Evolutionary conservation across 2,888 invertebrate genomes (phyloP).

Genomic region (Diaprepes abbreviatus): DNA sequence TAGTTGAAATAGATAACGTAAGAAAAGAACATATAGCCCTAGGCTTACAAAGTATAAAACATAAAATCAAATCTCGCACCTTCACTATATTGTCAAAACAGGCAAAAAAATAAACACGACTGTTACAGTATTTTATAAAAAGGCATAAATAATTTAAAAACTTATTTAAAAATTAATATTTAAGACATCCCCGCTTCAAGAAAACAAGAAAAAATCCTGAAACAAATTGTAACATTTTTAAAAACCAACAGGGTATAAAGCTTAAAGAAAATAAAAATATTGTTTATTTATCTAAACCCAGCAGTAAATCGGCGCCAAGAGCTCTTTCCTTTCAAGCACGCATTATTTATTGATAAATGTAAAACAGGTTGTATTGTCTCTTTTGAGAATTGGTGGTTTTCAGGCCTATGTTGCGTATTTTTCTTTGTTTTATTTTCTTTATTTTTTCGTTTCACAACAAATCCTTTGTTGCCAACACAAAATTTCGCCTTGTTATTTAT

Average conservation of each 20-base stretch:
- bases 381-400: constrained; percentile 19
- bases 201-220: too few species aligned
- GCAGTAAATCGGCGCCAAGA: constrained; percentile 53
- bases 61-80: too few species aligned
- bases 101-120: too few species aligned
- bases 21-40: too few species aligned
- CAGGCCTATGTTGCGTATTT: constrained; percentile 1
- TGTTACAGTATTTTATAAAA: too few species aligned
- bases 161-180: too few species aligned
- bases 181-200: too few species aligned
- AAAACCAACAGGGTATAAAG: constrained; percentile 52
- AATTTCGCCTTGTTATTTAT: constrained; percentile 8
- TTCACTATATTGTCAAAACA: too few species aligned
- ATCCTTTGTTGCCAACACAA: constrained; percentile 13
- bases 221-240: constrained; percentile 23
- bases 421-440: constrained; percentile 13
- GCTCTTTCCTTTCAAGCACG: constrained; percentile 54
- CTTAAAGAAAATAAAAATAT: constrained; percentile 58
- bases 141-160: too few species aligned
- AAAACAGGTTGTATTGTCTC: constrained; percentile 45
- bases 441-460: constrained; percentile 7
- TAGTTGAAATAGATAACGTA: too few species aligned
- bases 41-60: too few species aligned
- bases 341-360: constrained; percentile 54
- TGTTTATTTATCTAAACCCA: constrained; percentile 56